Percentiles rank a stretch among this genome's conserved stretches.
phyloP scores from a whole-genome alignment of 2,888 invertebrate species.

The Calliphora vomitoria region DNA sequence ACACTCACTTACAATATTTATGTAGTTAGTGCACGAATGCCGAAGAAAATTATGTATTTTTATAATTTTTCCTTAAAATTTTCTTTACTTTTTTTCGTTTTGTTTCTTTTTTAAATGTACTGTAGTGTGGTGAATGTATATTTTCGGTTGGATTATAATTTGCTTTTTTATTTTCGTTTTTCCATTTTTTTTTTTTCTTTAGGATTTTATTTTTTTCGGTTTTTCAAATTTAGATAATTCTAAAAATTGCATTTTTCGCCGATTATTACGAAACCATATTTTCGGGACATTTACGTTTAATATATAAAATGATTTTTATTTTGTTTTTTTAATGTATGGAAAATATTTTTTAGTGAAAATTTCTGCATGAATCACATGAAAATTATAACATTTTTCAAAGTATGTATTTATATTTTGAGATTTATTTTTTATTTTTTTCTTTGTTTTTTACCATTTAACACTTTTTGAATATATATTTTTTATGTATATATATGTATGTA shows the following conservation, averaged over 20 bases:
- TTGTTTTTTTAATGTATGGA: not conserved
- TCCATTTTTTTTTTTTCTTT: slow-evolving; percentile 45
- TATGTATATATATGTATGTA: slow-evolving; percentile 59
- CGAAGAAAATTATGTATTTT: slow-evolving; percentile 52
- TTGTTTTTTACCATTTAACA: slow-evolving; percentile 37
- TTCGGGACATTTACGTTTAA: slow-evolving; percentile 26
- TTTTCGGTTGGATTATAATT: slow-evolving; percentile 62
- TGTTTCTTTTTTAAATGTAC: slow-evolving; percentile 33
- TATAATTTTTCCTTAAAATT: slow-evolving; percentile 35
- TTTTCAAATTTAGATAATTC: slow-evolving; percentile 39
- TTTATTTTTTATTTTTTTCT: no score
- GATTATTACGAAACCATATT: slow-evolving; percentile 68
- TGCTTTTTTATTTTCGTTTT: slow-evolving; percentile 44
- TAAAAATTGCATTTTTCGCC: slow-evolving; percentile 62
- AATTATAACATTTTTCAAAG: not conserved
- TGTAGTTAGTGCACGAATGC: slow-evolving; percentile 31
- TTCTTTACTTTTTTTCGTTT: slow-evolving; percentile 35
- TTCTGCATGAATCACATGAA: slow-evolving; percentile 39
- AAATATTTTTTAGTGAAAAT: slow-evolving; percentile 9
- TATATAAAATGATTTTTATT: slow-evolving; percentile 2
- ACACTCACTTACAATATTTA: slow-evolving; percentile 30
- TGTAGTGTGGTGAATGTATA: slow-evolving; percentile 38
- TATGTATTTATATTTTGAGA: not conserved
- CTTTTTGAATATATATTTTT: slow-evolving; percentile 22
- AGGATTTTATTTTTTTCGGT: slow-evolving; percentile 27